phyloP scores from a whole-genome alignment of 2,797 vertebrate genomes.

The Platyrinchus mystaceus region DNA sequence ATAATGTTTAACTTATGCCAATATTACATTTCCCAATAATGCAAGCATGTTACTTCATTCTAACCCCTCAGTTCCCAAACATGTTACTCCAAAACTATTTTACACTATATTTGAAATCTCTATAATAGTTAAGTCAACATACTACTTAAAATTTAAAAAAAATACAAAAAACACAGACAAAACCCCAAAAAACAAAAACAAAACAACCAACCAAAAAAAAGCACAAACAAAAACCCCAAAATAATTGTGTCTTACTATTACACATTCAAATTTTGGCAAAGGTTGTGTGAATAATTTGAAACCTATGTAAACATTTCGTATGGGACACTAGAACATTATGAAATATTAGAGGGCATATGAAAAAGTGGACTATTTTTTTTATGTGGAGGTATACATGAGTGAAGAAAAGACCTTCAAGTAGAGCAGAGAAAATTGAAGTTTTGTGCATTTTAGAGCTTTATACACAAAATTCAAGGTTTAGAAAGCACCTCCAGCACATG shows the following conservation, averaged over 20 bases:
- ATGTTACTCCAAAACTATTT: not conserved
- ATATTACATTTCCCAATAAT: not conserved
- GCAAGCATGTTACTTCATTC: not conserved
- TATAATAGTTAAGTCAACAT: not conserved
- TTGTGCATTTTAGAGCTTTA: not conserved
- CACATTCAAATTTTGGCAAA: not conserved
- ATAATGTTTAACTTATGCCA: not conserved
- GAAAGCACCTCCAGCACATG: not conserved
- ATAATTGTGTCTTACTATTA: not conserved
- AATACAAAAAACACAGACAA: not conserved
- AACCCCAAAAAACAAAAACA: too few relatives aligned
- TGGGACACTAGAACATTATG: not conserved
- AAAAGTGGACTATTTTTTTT: not conserved
- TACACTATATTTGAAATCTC: not conserved
- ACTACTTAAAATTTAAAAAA: not conserved
- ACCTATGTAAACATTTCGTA: not conserved
- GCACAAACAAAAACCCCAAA: not conserved
- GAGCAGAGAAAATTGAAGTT: not conserved
- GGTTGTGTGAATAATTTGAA: not conserved
- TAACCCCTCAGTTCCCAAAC: not conserved
- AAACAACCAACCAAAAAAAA: not conserved
- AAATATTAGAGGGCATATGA: not conserved
- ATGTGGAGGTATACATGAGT: fast-evolving
- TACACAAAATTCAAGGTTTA: not conserved
- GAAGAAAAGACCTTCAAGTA: not conserved